These are phyloP conservation scores for Drosophila sturtevanti DNA, from an alignment of 1,140 invertebrate species.

Conservation along the genomic window DNA sequence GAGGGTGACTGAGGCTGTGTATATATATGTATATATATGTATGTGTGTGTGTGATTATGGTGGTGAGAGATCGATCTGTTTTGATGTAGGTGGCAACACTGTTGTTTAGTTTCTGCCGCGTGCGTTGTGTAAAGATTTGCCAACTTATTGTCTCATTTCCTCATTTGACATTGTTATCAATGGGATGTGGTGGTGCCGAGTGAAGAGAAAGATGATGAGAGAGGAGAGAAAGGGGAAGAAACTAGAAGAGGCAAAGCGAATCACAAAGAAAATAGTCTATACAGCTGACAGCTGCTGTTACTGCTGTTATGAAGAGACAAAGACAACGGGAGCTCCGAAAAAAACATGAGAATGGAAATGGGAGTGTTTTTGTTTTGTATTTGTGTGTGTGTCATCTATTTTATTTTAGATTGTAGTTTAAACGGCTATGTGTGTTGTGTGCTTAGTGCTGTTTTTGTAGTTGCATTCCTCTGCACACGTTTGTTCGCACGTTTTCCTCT, in stretches of 20 bases:
- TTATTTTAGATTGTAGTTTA: constrained; percentile 33
- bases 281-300: constrained; percentile 70
- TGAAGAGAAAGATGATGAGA: neutral
- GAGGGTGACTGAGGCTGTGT: neutral
- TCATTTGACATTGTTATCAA: constrained; percentile 69
- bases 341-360: constrained; percentile 1
- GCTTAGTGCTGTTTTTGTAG: constrained; percentile 47
- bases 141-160: constrained; percentile 41
- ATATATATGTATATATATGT: neutral
- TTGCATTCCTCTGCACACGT: constrained; percentile 67
- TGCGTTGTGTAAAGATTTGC: constrained; percentile 33
- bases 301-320: constrained; percentile 38
- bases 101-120: neutral
- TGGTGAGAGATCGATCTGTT: constrained; percentile 1
- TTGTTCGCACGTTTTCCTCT: constrained; percentile 26
- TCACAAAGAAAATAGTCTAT: constrained; percentile 69
- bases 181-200: constrained; percentile 16
- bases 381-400: constrained; percentile 50
- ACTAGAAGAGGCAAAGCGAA: constrained; percentile 24
- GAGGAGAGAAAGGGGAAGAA: neutral
- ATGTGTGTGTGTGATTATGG: neutral
- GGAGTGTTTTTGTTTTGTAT: neutral
- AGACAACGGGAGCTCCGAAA: neutral
- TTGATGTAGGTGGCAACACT: constrained; percentile 23
- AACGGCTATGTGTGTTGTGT: constrained; percentile 26